Conservation (phyloP, 2,113 vertebrate species). For the Macheiramphus alcinus region DNA sequence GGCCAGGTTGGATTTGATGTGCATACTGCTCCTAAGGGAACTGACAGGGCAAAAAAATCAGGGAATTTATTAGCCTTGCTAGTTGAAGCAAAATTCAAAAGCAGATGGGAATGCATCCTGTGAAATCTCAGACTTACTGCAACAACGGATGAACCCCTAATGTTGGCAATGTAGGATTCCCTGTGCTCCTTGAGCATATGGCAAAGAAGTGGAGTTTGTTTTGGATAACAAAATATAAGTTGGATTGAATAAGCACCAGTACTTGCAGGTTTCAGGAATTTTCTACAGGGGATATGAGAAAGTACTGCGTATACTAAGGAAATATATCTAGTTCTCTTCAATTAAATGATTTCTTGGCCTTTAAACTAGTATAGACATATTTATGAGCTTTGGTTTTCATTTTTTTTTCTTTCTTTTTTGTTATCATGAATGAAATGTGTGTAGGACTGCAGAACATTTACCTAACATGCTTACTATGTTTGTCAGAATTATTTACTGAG, state of each 20-base stretch:
- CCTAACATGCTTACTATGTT: neutral
- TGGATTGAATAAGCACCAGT: neutral
- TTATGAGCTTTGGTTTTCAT: neutral
- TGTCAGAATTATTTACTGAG: neutral
- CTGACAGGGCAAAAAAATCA: neutral
- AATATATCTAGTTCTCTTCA: neutral
- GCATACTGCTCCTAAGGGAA: neutral
- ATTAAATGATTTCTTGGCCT: neutral
- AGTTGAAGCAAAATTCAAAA: neutral
- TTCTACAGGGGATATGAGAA: neutral
- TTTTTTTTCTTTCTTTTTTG: neutral
- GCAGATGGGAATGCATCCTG: conserved; percentile 34
- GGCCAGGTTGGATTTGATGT: neutral
- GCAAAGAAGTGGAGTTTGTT: conserved; percentile 11
- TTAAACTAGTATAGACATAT: neutral
- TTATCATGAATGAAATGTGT: neutral
- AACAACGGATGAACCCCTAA: neutral
- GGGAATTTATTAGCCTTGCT: neutral
- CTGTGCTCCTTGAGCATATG: conserved; percentile 43
- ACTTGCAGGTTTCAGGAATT: neutral
- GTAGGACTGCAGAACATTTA: neutral
- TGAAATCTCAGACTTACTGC: neutral
- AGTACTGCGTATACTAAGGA: neutral
- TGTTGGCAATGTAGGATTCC: conserved; percentile 1
- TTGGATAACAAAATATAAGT: neutral